Evolutionary conservation across 2,797 vertebrate species (phyloP).

Genomic region (Cirrhinus mrigala): DNA sequence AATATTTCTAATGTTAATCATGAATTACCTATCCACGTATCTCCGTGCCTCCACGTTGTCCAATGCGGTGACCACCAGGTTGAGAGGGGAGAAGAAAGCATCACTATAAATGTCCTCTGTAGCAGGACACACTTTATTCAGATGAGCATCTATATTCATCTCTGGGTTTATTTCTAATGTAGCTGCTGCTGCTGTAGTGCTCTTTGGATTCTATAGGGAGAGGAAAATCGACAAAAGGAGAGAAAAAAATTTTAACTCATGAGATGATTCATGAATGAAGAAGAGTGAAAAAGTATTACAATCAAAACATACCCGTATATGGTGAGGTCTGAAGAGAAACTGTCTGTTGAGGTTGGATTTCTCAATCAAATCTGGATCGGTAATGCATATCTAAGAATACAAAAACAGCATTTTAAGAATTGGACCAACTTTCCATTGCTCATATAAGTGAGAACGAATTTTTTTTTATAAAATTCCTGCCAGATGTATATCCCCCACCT

Average conservation of each 20-base stretch:
- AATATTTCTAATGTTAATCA: conserved; percentile 17
- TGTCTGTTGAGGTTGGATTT: conserved; percentile 98
- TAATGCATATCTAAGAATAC: conserved; percentile 86
- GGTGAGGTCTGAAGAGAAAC: conserved; percentile 95
- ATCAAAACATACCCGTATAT: conserved; percentile 87
- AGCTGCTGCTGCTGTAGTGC: conserved; percentile 91
- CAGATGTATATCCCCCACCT: conserved; percentile 66
- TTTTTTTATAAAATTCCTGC: too few relatives aligned
- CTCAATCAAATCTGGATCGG: conserved; percentile 98
- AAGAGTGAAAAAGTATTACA: background rate
- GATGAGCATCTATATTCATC: conserved; percentile 90
- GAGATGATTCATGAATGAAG: background rate
- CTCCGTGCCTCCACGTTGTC: conserved; percentile 97
- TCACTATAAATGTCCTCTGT: conserved; percentile 92
- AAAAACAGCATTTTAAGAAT: conserved; percentile 8
- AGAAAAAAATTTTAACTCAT: background rate
- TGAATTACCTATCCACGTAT: conserved; percentile 95
- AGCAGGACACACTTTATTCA: conserved; percentile 95
- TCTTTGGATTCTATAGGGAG: conserved; percentile 90
- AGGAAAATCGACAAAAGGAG: background rate
- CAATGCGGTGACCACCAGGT: conserved; percentile 92
- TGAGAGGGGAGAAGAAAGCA: conserved; percentile 87
- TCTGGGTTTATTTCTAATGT: conserved; percentile 91
- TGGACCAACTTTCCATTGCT: background rate
- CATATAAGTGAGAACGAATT: background rate